A percentile compares a stretch with the other conserved stretches of the same genome.
Evolutionary conservation across 1,140 invertebrate species (phyloP).

Genomic region (Elysia chlorotica): DNA sequence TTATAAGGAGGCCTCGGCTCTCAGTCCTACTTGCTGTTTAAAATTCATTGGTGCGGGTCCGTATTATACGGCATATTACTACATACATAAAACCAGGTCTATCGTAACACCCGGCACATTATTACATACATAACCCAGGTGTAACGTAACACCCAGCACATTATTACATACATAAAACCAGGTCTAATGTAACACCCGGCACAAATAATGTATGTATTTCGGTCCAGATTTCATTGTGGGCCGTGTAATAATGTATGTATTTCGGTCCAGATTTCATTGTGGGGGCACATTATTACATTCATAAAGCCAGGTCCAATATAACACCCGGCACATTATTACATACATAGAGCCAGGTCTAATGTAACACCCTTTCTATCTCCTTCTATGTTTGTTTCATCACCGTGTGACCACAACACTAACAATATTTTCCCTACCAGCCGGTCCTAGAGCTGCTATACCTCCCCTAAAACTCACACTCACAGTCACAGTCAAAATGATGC

Average conservation of each 20-base stretch:
- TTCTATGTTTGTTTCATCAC: not conserved
- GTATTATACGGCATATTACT: too few species aligned
- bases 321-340: not conserved
- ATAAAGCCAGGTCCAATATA: not conserved
- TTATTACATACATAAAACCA: not conserved
- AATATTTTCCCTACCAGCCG: not conserved
- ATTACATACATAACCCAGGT: not conserved
- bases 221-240: too few species aligned
- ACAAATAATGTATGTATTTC: too few species aligned
- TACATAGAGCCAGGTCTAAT: not conserved
- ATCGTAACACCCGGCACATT: not conserved
- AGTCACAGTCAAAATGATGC: constrained; percentile 18
- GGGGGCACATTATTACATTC: too few species aligned
- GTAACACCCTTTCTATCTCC: not conserved
- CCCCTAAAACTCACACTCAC: too few species aligned
- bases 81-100: not conserved
- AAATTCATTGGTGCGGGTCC: too few species aligned
- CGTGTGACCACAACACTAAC: not conserved
- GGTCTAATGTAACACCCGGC: not conserved
- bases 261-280: too few species aligned
- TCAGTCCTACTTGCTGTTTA: too few species aligned
- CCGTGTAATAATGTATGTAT: too few species aligned
- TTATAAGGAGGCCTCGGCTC: too few species aligned
- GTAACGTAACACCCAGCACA: not conserved
- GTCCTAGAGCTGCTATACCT: not conserved